Evolutionary conservation across 2,797 vertebrate genomes (phyloP), one percentile per base, ranked within the genome.

Genomic region (Podargus strigoides): DNA sequence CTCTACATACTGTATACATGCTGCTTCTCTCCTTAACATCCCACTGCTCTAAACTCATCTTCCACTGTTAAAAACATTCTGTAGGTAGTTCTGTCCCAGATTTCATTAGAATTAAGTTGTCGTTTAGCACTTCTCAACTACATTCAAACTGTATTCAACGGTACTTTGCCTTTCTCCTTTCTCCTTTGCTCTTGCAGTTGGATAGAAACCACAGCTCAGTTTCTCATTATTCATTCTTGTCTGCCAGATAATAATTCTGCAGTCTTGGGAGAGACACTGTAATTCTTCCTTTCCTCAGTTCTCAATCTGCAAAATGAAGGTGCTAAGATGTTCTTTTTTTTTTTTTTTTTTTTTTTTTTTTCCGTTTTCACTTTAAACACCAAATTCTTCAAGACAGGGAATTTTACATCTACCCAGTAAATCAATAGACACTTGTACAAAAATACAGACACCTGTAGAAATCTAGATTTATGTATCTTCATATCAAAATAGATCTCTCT

Each of bases 291-390:
- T 83, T 62, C 24, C 24, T 80, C 27, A 23, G 28, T 30, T 82
- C 18, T 34, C 27, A 55, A 2, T 64, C 24, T 85, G 14, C 14
- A 77, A 80, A 70, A 70, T 64, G 3, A 68, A 79, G 15, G 20
- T 36, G 12, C 6, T 53, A 49, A 37, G 56, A 55, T 34, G 2
- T 72, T 26, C 6, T 4, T 37, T 34, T 6, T 2, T 1, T 1
- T 1, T 6, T 6, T 28, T 10, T n/a, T 72, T 26, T 6, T 4
- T 37, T 34, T 6, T 2, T 1, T 1, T 1, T 6, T 6, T 28
- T 10, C 24, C 3, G 8, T 50, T 89, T 59, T 72, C 28, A 32
- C 7, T 67, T 90, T 20, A 77, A 27, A 32, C 7, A 36, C 2
- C 3, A 60, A 77, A 44, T 67, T 80, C 24, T 85, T 60, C 39